These are phyloP conservation scores for Lymantria monacha DNA, from an alignment of 2,888 invertebrate genomes.

Conservation along the genomic window DNA sequence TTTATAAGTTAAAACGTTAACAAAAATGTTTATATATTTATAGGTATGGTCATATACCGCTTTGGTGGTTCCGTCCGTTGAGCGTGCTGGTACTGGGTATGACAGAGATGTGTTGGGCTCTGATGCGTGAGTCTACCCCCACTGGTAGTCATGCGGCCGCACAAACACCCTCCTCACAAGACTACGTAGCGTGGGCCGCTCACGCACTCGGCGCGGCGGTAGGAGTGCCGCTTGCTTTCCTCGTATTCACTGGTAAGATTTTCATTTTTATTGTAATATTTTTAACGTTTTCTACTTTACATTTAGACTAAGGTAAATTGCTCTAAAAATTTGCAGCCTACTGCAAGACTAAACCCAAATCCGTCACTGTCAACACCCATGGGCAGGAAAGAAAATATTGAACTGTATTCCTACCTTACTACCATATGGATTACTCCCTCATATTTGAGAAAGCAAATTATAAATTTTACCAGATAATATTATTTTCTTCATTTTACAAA, in stretches of 20 bases:
- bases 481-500: too few relatives aligned
- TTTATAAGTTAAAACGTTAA: too few relatives aligned
- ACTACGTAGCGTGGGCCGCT: constrained; percentile 85
- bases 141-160: constrained; percentile 20
- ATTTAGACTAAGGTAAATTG: not conserved
- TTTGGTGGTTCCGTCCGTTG: constrained; percentile 80
- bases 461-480: too few relatives aligned
- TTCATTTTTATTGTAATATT: not conserved
- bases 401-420: too few relatives aligned
- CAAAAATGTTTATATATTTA: not conserved
- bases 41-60: constrained; percentile 69
- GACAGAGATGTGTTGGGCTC: constrained; percentile 82
- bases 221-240: constrained; percentile 84
- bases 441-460: too few relatives aligned
- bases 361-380: too few relatives aligned
- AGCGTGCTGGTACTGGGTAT: constrained; percentile 84
- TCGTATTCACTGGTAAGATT: constrained; percentile 73
- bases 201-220: constrained; percentile 86
- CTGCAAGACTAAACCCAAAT: not conserved
- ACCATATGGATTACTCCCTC: too few relatives aligned
- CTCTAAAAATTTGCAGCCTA: not conserved
- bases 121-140: constrained; percentile 30
- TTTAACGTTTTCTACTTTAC: not conserved
- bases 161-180: constrained; percentile 29
- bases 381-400: too few relatives aligned